phyloP scores from a whole-genome alignment of 2,888 invertebrate genomes.

The Odontocerum albicorne region DNA sequence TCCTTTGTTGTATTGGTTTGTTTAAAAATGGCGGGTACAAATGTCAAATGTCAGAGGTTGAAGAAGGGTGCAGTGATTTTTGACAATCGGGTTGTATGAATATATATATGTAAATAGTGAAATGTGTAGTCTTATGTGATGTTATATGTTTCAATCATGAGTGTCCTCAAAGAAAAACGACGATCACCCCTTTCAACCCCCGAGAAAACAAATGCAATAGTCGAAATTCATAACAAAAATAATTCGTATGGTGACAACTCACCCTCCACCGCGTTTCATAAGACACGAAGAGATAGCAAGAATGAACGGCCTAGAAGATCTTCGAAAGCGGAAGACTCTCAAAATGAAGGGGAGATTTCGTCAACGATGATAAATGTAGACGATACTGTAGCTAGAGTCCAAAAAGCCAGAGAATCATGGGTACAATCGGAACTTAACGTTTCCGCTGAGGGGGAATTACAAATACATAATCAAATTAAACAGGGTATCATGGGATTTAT shows the following conservation, averaged over 20 bases:
- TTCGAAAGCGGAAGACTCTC: conserved; percentile 24
- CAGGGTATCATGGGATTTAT: conserved; percentile 57
- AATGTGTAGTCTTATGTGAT: not conserved
- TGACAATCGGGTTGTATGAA: not conserved
- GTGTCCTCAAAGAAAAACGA: conserved; percentile 26
- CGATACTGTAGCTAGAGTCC: conserved; percentile 39
- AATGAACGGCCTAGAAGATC: conserved; percentile 22
- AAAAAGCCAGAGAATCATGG: conserved; percentile 52
- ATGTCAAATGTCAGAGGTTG: conserved; percentile 33
- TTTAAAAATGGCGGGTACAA: conserved; percentile 32
- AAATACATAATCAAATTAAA: conserved; percentile 60
- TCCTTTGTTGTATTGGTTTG: conserved; percentile 20
- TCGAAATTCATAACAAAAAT: conserved; percentile 31
- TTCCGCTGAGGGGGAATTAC: conserved; percentile 59
- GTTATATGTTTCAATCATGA: conserved; percentile 23
- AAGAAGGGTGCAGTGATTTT: conserved; percentile 17
- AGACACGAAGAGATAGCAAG: conserved; percentile 15
- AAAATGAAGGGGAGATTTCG: conserved; percentile 7
- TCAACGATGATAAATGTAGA: conserved; percentile 36
- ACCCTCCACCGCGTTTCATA: conserved; percentile 16
- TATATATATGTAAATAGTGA: not conserved
- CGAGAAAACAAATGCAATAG: conserved; percentile 25
- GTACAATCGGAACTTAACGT: conserved; percentile 55
- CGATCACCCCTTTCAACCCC: conserved; percentile 25
- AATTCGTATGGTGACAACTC: conserved; percentile 23